Conservation (phyloP, 1,140 invertebrate species). For the Samia ricini region DNA sequence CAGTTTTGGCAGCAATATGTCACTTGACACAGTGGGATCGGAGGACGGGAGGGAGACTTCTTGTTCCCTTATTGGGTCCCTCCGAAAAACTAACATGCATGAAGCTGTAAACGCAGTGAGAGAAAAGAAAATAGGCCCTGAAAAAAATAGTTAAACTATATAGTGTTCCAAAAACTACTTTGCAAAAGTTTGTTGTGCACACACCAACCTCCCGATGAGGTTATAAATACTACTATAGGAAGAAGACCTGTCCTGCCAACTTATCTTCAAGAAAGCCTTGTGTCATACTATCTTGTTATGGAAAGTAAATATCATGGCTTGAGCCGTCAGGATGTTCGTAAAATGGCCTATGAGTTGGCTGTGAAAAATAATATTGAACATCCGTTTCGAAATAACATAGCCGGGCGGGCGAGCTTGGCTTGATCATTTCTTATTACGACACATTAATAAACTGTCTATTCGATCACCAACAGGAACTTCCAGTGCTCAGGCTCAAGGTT, state of each 20-base stretch:
- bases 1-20: no score
- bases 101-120: constrained; percentile 14
- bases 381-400: constrained; percentile 16
- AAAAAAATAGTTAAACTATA: constrained; percentile 8
- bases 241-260: constrained; percentile 13
- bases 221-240: constrained; percentile 7
- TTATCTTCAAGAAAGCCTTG: constrained; percentile 20
- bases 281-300: constrained; percentile 24
- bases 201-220: background rate
- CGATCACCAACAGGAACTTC: constrained; percentile 45
- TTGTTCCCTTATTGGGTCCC: no score
- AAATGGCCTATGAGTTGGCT: constrained; percentile 29
- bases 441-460: constrained; percentile 37
- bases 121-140: constrained; percentile 14
- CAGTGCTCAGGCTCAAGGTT: constrained; percentile 35
- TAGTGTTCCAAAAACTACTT: constrained; percentile 14
- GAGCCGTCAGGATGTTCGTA: constrained; percentile 21
- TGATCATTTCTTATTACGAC: constrained; percentile 29
- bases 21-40: no score
- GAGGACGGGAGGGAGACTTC: no score
- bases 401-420: constrained; percentile 25
- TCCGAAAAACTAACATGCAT: background rate
- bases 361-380: constrained; percentile 25
- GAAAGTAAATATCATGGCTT: constrained; percentile 30
- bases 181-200: background rate